A percentile compares a stretch with the other conserved stretches of the same genome.
phyloP scores from a whole-genome alignment of 1,140 invertebrate genomes.

The Luehdorfia chinensis region DNA sequence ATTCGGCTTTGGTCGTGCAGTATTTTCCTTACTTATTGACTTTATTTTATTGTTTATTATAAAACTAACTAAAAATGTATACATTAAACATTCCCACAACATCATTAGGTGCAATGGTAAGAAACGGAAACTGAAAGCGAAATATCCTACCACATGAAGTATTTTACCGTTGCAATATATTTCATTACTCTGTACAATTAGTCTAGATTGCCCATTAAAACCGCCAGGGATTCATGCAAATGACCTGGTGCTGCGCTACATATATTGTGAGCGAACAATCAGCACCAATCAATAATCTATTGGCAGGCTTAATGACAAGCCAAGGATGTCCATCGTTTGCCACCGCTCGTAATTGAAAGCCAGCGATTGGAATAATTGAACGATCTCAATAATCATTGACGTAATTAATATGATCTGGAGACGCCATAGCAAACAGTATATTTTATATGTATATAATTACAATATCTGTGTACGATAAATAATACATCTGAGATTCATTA shows the following conservation, averaged over 20 bases:
- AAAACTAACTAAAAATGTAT: no score
- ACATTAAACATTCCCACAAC: no score
- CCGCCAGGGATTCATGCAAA: constrained; percentile 71
- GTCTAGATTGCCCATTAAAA: constrained; percentile 62
- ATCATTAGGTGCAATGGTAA: no score
- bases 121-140: no score
- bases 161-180: not conserved
- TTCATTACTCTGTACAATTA: constrained; percentile 58
- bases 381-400: constrained; percentile 60
- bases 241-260: constrained; percentile 39
- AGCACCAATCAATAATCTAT: constrained; percentile 75
- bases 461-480: no score
- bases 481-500: no score
- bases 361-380: constrained; percentile 56
- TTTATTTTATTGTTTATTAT: no score
- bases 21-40: no score
- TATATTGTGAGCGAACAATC: constrained; percentile 55
- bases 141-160: no score
- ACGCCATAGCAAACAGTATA: no score
- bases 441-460: no score
- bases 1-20: no score
- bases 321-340: constrained; percentile 57
- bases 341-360: constrained; percentile 56
- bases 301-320: constrained; percentile 67
- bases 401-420: constrained; percentile 56